Conservation (phyloP, 2,113 vertebrate species). For the Carollia perspicillata region DNA sequence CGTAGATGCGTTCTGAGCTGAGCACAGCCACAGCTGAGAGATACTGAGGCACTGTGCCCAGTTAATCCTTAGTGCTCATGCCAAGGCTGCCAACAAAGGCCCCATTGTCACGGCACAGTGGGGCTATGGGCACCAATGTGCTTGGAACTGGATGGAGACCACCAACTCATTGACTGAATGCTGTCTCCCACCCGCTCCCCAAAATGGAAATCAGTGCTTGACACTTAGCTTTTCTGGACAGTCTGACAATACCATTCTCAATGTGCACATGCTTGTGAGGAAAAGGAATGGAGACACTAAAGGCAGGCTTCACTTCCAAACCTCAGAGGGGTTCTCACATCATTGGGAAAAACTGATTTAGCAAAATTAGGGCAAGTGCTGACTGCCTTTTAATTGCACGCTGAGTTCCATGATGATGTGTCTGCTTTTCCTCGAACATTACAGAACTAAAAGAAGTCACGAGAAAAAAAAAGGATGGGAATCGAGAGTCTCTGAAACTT, state of each 20-base stretch:
- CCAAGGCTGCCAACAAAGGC: slow-evolving; percentile 60
- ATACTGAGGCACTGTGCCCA: slow-evolving; percentile 34
- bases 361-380: slow-evolving; percentile 44
- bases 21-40: slow-evolving; percentile 31
- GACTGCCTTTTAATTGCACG: slow-evolving; percentile 58
- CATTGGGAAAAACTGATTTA: slow-evolving; percentile 55
- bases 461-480: slow-evolving; percentile 19
- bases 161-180: slow-evolving; percentile 30
- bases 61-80: slow-evolving; percentile 39
- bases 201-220: slow-evolving; percentile 44
- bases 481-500: slow-evolving; percentile 39
- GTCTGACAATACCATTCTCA: background rate
- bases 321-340: slow-evolving; percentile 1
- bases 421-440: slow-evolving; percentile 35
- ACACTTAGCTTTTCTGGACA: slow-evolving; percentile 47
- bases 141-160: slow-evolving; percentile 15
- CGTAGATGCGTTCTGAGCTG: background rate
- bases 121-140: background rate
- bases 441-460: background rate
- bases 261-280: background rate
- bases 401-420: background rate
- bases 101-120: slow-evolving; percentile 22
- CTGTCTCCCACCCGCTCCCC: background rate
- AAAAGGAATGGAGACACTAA: slow-evolving; percentile 26
- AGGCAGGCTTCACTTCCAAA: slow-evolving; percentile 3